Evolutionary conservation across 2,888 invertebrate genomes (phyloP), one percentile per base, ranked within the genome.

Genomic region (Dolomedes plantarius): DNA sequence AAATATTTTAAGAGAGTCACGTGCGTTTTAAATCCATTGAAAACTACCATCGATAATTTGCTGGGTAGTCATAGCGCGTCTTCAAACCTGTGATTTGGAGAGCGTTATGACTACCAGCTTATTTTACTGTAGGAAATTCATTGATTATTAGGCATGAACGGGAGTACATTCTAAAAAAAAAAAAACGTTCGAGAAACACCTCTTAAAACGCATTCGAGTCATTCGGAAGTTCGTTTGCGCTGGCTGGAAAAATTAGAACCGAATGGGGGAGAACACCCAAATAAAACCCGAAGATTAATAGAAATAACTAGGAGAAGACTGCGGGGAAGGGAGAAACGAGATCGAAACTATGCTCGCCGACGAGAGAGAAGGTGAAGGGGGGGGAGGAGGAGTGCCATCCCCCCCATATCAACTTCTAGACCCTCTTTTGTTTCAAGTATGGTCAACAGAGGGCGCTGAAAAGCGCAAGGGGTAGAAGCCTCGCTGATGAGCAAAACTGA

Each of bases 391-490:
- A 39, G 23, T 36, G 31, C 28, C 23, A 28, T 64, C 72, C 50
- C 72, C 77, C 41, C 69, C 41, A 62, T 16, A 27, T 75, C 74
- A 31, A 41, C 72, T 62, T 39, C 36, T 31, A 65, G 62, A 62
- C 75, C 81, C 79, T 19, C 72, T 65, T 76, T 85, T 85, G 83
- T 85, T 85, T 85, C 83, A 64, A 73, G 56, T 28, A 62, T 36
- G 62, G 71, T 31, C 83, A 77, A 28, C 50, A 85, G 83, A 72
- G 64, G 83, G 76, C 83, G 83, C 83, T 85, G 75, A 27, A 16
- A 67, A 23, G 50, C 13, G 0, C 32, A 19, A 32, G 29, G 29
- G 56, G 73, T 72, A 73, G 72, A 29, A 29, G 73, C 36, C 28
- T 28, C 28, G 41, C 39, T 41, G 27, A 32, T 72, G 67, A 56